Evolutionary conservation across 2,888 invertebrate species (phyloP).

Genomic region (Spatulosminthurus flaviceps): DNA sequence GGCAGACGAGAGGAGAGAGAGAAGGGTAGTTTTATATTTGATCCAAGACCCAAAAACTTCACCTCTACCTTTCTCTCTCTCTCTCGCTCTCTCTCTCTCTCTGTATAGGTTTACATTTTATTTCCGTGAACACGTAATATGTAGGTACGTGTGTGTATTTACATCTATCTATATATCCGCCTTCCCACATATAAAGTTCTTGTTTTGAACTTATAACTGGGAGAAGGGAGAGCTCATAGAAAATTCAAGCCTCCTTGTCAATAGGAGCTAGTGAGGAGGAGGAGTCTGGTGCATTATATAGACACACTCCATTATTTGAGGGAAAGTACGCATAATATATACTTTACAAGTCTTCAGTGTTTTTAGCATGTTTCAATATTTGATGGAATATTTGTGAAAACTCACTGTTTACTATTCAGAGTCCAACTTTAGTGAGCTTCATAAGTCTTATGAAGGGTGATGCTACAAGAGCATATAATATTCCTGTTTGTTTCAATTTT

Average conservation of each 20-base stretch:
- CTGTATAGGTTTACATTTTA: too few species aligned
- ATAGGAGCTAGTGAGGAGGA: neutral
- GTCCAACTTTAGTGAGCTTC: neutral
- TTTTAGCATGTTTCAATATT: neutral
- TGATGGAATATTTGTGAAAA: conserved; percentile 12
- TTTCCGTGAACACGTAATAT: too few species aligned
- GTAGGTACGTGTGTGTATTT: too few species aligned
- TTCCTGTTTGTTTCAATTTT: too few species aligned
- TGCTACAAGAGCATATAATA: too few species aligned
- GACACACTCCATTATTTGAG: neutral
- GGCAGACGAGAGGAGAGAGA: conserved; percentile 8
- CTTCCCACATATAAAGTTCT: too few species aligned
- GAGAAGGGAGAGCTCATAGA: too few species aligned
- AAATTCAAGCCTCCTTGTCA: neutral
- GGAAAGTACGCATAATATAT: neutral
- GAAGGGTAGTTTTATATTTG: neutral
- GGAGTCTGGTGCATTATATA: neutral
- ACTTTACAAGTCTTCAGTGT: neutral
- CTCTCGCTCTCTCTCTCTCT: neutral
- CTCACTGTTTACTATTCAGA: neutral
- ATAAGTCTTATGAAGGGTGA: too few species aligned
- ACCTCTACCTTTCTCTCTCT: neutral
- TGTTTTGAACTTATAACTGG: too few species aligned
- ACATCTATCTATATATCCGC: too few species aligned
- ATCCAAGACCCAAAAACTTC: conserved; percentile 5